These are phyloP conservation scores for Periophthalmus modestus DNA, from an alignment of 2,113 vertebrate genomes.

Conservation along the genomic window DNA sequence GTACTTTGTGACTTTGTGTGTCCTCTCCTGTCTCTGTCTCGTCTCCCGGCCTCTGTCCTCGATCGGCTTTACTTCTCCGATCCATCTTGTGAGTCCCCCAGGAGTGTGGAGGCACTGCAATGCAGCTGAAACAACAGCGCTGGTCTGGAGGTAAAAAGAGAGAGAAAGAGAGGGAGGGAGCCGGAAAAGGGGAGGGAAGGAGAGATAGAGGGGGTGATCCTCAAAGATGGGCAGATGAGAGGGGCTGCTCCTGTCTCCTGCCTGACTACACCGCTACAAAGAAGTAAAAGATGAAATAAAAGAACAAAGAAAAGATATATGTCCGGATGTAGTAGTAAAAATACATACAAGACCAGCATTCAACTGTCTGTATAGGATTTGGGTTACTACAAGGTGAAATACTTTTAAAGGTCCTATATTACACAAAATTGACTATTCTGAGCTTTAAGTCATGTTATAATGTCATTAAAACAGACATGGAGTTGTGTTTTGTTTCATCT, in stretches of 20 bases:
- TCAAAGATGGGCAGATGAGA: slow-evolving; percentile 33
- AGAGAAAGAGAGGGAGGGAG: slow-evolving; percentile 16
- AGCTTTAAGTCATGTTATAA: too few species aligned
- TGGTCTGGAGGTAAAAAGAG: slow-evolving; percentile 24
- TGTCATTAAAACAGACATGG: too few species aligned
- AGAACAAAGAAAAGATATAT: slow-evolving; percentile 9
- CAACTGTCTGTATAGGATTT: too few species aligned
- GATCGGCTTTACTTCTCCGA: slow-evolving; percentile 38
- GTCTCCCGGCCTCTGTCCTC: slow-evolving; percentile 23
- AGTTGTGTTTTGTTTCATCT: too few species aligned
- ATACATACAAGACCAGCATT: too few species aligned
- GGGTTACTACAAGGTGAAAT: too few species aligned
- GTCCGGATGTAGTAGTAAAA: too few species aligned
- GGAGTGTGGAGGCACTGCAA: slow-evolving; percentile 61
- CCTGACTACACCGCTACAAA: slow-evolving; percentile 19
- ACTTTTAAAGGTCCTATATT: too few species aligned
- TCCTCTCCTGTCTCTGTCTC: neutral
- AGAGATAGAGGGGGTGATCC: slow-evolving; percentile 16
- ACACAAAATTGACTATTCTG: too few species aligned
- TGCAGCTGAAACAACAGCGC: slow-evolving; percentile 61
- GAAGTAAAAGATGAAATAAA: slow-evolving; percentile 17
- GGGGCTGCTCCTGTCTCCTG: slow-evolving; percentile 28
- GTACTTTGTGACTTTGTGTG: neutral
- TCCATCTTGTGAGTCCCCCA: slow-evolving; percentile 42
- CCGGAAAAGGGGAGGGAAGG: slow-evolving; percentile 38